phyloP scores from a whole-genome alignment of 2,797 vertebrate genomes.

The Mormyrops attenuatus region DNA sequence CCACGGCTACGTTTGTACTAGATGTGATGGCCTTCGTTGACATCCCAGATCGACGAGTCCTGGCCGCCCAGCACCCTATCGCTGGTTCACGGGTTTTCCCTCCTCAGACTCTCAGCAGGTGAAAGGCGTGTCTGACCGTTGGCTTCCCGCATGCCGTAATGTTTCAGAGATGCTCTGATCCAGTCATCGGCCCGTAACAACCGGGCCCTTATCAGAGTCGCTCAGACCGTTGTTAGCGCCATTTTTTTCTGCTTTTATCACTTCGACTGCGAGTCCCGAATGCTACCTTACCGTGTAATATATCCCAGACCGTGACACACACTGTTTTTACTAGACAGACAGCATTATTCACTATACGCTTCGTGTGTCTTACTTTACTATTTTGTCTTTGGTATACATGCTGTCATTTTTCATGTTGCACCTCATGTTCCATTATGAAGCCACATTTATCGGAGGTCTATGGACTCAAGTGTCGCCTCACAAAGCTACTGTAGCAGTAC shows the following conservation, averaged over 20 bases:
- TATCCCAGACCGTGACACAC: neutral
- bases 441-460: neutral
- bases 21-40: neutral
- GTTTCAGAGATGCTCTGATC: neutral
- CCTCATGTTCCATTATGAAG: neutral
- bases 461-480: neutral
- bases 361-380: neutral
- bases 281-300: neutral
- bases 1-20: neutral
- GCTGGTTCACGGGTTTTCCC: neutral
- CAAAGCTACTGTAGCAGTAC: neutral
- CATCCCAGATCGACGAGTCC: neutral
- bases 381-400: neutral
- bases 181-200: neutral
- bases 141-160: neutral
- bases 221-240: neutral
- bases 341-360: neutral
- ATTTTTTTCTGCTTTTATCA: neutral
- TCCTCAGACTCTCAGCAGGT: neutral
- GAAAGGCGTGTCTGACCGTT: neutral
- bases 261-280: neutral
- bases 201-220: neutral
- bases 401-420: neutral
- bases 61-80: neutral
- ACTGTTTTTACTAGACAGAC: neutral